Percentiles rank a stretch among this genome's conserved stretches.
These are phyloP conservation scores for Neuroscelio doddi DNA, from an alignment of 2,888 invertebrate genomes.

Conservation along the genomic window DNA sequence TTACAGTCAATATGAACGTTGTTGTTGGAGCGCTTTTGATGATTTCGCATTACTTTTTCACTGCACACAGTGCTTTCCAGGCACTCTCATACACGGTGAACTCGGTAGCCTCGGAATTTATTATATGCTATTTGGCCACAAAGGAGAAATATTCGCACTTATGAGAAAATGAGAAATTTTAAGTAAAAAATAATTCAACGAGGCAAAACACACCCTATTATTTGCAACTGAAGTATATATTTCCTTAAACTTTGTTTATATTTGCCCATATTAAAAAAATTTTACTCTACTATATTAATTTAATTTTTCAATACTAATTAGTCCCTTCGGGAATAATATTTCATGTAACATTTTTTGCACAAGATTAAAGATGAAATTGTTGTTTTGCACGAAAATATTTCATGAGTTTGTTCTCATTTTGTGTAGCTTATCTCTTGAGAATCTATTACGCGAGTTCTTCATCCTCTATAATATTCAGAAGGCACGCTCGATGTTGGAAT, in stretches of 20 bases:
- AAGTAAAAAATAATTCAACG: slow-evolving; percentile 5
- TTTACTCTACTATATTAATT: too few relatives aligned
- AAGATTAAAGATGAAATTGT: slow-evolving; percentile 33
- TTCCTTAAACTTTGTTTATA: too few relatives aligned
- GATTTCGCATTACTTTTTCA: slow-evolving; percentile 17
- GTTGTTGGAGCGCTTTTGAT: slow-evolving; percentile 35
- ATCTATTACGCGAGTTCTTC: slow-evolving; percentile 19
- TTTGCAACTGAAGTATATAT: background rate
- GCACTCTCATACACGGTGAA: slow-evolving; percentile 31
- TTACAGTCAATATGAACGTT: slow-evolving; percentile 29
- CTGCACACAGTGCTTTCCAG: slow-evolving; percentile 10
- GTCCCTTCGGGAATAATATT: background rate
- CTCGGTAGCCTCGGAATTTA: slow-evolving; percentile 13
- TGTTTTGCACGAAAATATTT: slow-evolving; percentile 24
- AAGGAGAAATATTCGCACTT: slow-evolving; percentile 18
- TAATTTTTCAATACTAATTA: too few relatives aligned
- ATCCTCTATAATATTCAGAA: slow-evolving; percentile 28
- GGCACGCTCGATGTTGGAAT: slow-evolving; percentile 15
- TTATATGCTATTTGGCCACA: slow-evolving; percentile 6
- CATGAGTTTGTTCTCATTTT: slow-evolving; percentile 34
- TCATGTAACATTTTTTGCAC: slow-evolving; percentile 18
- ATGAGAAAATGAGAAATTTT: slow-evolving; percentile 12
- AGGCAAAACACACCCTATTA: slow-evolving; percentile 3
- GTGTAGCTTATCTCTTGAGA: slow-evolving; percentile 18
- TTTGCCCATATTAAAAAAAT: too few relatives aligned